Evolutionary conservation across 1,140 invertebrate species (phyloP).

Genomic region (Ylistrum balloti): DNA sequence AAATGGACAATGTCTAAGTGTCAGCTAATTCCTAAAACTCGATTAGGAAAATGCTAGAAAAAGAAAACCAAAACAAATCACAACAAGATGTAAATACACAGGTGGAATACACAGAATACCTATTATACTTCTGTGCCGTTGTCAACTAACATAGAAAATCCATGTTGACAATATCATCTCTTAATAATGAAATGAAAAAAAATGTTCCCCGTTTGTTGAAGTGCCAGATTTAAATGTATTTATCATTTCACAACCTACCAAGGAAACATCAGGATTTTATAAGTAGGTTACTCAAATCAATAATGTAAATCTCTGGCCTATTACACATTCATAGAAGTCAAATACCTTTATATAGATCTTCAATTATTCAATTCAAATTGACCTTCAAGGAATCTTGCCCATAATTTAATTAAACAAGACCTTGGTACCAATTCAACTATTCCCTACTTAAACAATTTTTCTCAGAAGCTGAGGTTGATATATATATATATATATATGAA

Average conservation of each 20-base stretch:
- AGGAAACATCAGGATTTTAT: constrained; percentile 3
- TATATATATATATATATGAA: too few species aligned
- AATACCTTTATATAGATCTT: neutral
- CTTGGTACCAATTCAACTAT: neutral
- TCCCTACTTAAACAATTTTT: too few species aligned
- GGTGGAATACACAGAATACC: neutral
- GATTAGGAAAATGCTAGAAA: neutral
- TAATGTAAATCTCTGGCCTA: neutral
- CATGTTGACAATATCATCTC: neutral
- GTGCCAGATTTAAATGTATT: constrained; percentile 9
- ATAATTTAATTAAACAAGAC: neutral
- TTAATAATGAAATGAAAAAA: neutral
- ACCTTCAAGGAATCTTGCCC: neutral
- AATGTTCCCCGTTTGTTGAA: neutral
- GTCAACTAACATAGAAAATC: neutral
- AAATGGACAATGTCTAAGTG: neutral
- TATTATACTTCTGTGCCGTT: neutral
- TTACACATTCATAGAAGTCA: neutral
- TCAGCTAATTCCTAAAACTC: neutral
- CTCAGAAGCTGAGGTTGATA: too few species aligned
- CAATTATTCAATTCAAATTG: neutral
- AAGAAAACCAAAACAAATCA: neutral
- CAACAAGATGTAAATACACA: neutral
- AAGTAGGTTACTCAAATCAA: constrained; percentile 4
- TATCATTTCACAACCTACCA: neutral